These are phyloP conservation scores for Graptemys geographica DNA, from an alignment of 2,797 vertebrate species.

Conservation along the genomic window DNA sequence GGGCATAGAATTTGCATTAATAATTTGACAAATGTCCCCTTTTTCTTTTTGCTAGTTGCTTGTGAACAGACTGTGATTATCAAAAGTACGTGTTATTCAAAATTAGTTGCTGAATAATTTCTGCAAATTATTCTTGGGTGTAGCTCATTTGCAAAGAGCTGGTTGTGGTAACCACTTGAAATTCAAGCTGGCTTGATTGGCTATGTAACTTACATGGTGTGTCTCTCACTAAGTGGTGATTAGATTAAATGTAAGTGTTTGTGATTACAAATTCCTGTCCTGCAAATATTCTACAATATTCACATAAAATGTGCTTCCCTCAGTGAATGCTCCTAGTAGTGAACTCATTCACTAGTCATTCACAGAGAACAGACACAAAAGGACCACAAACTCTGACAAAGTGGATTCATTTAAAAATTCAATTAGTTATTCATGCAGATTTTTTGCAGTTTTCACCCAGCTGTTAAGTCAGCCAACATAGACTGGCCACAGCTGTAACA, in stretches of 20 bases:
- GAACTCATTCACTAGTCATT: background rate
- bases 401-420: background rate
- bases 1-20: background rate
- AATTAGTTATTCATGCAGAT: background rate
- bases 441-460: background rate
- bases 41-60: background rate
- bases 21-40: background rate
- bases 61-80: background rate
- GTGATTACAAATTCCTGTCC: background rate
- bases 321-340: background rate
- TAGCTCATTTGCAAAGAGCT: background rate
- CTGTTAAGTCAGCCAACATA: background rate
- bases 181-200: background rate
- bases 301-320: background rate
- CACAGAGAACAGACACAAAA: background rate
- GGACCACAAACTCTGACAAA: background rate
- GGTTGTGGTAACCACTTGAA: background rate
- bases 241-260: background rate
- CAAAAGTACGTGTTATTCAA: background rate
- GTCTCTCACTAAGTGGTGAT: background rate
- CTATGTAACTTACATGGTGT: background rate
- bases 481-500: background rate
- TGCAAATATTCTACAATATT: background rate
- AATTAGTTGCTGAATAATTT: background rate
- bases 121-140: background rate